These are phyloP conservation scores for Parnassius glacialis DNA, from an alignment of 2,888 invertebrate species.

Conservation along the genomic window DNA sequence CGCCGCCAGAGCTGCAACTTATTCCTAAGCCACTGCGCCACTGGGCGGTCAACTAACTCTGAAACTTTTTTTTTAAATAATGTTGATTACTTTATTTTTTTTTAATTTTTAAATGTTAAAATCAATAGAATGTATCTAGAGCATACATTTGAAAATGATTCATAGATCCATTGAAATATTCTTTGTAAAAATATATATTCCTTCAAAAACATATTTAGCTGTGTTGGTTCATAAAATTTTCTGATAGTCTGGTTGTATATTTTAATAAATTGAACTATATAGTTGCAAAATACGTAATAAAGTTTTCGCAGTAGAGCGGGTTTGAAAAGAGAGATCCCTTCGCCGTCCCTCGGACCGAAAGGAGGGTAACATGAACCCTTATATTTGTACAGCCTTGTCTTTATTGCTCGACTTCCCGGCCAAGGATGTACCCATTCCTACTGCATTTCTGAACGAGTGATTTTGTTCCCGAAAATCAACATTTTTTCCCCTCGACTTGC, in stretches of 20 bases:
- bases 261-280: not conserved
- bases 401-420: conserved; percentile 30
- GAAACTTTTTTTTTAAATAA: too few relatives aligned
- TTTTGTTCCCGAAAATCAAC: conserved; percentile 63
- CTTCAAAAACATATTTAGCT: not conserved
- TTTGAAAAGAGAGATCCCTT: conserved; percentile 6
- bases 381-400: conserved; percentile 29
- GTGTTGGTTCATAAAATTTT: not conserved
- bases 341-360: conserved; percentile 9
- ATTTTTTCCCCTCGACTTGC: conserved; percentile 59
- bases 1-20: too few relatives aligned
- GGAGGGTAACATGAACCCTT: conserved; percentile 27
- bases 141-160: too few relatives aligned
- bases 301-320: conserved; percentile 1
- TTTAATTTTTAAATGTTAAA: too few relatives aligned
- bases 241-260: too few relatives aligned
- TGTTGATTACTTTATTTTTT: too few relatives aligned
- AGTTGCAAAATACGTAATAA: conserved; percentile 5
- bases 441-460: conserved; percentile 62
- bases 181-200: not conserved
- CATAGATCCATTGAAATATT: too few relatives aligned
- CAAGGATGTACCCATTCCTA: conserved; percentile 48
- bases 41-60: too few relatives aligned
- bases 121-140: too few relatives aligned
- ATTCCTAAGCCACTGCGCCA: too few relatives aligned